Evolutionary conservation across 64 coral and sea anemone genomes (phyloP).

Genomic region (Astreopora myriophthalma): DNA sequence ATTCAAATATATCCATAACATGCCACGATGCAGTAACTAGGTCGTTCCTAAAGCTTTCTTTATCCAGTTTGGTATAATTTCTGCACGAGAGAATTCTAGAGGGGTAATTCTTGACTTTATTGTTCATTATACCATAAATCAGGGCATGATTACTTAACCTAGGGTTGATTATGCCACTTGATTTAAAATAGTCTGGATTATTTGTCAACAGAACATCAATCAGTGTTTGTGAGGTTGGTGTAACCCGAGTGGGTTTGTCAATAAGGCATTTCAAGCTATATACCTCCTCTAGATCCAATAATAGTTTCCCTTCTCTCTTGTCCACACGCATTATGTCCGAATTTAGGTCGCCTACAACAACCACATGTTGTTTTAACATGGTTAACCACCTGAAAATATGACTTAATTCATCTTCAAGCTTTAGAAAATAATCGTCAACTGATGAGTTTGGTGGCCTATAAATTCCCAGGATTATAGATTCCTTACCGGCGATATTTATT

Average conservation of each 20-base stretch:
- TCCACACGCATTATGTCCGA: not conserved
- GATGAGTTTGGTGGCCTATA: no score
- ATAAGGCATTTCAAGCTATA: constrained; percentile 29
- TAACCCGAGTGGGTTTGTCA: constrained; percentile 37
- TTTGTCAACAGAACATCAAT: constrained; percentile 40
- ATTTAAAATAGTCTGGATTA: constrained; percentile 17
- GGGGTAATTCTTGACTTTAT: constrained; percentile 12
- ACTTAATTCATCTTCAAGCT: no score
- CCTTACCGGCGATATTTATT: no score
- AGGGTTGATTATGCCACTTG: constrained; percentile 34
- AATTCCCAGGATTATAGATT: no score
- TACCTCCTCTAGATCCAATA: constrained; percentile 30
- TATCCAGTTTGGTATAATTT: not conserved
- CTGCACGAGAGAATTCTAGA: not conserved
- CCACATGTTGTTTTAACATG: constrained; percentile 17
- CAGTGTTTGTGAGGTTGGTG: constrained; percentile 15
- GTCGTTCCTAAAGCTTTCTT: not conserved
- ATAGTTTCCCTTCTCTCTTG: no score
- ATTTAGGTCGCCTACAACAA: constrained; percentile 22
- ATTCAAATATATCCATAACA: not conserved
- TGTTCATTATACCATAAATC: constrained; percentile 36
- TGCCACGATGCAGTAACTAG: not conserved
- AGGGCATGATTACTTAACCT: constrained; percentile 20
- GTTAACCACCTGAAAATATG: no score
- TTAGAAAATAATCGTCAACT: no score